Percentiles rank a stretch among this genome's conserved stretches.
These are phyloP conservation scores for Oceanodroma tethys DNA, from an alignment of 2,113 vertebrate species.

Conservation along the genomic window DNA sequence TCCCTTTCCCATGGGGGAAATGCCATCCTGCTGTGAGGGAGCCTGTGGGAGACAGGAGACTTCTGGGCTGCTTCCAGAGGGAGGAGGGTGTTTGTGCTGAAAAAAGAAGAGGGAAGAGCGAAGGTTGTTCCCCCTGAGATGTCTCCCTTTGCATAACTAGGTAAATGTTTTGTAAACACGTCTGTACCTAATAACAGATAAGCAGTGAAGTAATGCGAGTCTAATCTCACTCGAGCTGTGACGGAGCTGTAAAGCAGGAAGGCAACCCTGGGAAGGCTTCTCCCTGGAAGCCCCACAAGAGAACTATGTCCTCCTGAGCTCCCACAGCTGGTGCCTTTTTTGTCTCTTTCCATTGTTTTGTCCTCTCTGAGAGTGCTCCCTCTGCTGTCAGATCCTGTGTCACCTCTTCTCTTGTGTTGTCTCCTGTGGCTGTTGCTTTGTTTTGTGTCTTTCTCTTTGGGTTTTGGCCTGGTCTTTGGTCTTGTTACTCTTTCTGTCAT, in stretches of 20 bases:
- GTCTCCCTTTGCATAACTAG: conserved; percentile 23
- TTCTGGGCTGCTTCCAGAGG: background rate
- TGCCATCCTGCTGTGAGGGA: background rate
- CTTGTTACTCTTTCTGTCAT: background rate
- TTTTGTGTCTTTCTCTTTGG: background rate
- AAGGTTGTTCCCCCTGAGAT: conserved; percentile 9
- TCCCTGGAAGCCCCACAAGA: conserved; percentile 11
- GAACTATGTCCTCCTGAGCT: background rate
- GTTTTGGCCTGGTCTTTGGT: background rate
- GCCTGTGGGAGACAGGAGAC: background rate
- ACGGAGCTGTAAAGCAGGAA: conserved; percentile 25
- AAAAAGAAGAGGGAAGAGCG: conserved; percentile 1
- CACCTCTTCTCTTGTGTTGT: background rate
- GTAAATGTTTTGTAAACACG: conserved; percentile 60
- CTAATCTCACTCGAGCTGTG: conserved; percentile 3
- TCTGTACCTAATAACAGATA: conserved; percentile 50
- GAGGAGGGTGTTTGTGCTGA: background rate
- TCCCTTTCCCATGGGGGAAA: background rate
- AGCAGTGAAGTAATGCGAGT: conserved; percentile 2
- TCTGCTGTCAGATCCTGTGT: background rate
- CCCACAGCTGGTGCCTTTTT: background rate
- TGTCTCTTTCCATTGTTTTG: background rate
- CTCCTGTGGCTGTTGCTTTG: background rate
- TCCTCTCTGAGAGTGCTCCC: background rate
- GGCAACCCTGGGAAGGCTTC: background rate